Percentiles rank a stretch among this genome's conserved stretches.
Evolutionary conservation across 2,113 vertebrate species (phyloP).

Genomic region (Smithornis capensis): DNA sequence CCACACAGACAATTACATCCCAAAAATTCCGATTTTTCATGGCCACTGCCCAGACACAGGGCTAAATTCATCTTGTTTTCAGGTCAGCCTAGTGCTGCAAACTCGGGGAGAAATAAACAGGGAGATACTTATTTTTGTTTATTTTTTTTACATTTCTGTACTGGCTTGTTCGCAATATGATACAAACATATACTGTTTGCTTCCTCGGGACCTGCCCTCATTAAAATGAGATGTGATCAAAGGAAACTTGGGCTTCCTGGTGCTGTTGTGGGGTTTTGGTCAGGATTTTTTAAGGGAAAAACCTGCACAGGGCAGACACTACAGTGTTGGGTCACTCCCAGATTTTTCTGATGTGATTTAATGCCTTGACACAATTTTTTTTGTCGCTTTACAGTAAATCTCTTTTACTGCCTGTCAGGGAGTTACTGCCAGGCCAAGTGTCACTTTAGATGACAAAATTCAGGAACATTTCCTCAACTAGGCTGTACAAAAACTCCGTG

Average conservation of each 20-base stretch:
- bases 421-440: not conserved
- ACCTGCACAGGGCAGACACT: not conserved
- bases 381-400: not conserved
- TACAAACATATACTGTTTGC: not conserved
- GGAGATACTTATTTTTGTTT: slow-evolving; percentile 54
- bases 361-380: not conserved
- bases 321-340: not conserved
- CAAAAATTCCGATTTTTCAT: not conserved
- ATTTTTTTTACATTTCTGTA: slow-evolving; percentile 54
- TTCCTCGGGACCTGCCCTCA: slow-evolving; percentile 50
- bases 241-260: not conserved
- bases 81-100: slow-evolving; percentile 2
- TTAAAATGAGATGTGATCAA: slow-evolving; percentile 59
- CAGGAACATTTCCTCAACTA: not conserved
- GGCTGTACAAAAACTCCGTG: not conserved
- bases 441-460: slow-evolving; percentile 10
- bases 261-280: not conserved
- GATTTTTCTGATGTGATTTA: slow-evolving; percentile 27
- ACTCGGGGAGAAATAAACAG: slow-evolving; percentile 42
- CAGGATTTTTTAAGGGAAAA: not conserved
- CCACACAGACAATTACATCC: not conserved
- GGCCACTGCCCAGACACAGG: not conserved
- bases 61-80: slow-evolving; percentile 17
- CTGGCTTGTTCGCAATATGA: slow-evolving; percentile 33
- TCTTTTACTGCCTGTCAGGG: not conserved